These are phyloP conservation scores for Scylla paramamosain DNA, from an alignment of 1,140 invertebrate species.

Conservation along the genomic window DNA sequence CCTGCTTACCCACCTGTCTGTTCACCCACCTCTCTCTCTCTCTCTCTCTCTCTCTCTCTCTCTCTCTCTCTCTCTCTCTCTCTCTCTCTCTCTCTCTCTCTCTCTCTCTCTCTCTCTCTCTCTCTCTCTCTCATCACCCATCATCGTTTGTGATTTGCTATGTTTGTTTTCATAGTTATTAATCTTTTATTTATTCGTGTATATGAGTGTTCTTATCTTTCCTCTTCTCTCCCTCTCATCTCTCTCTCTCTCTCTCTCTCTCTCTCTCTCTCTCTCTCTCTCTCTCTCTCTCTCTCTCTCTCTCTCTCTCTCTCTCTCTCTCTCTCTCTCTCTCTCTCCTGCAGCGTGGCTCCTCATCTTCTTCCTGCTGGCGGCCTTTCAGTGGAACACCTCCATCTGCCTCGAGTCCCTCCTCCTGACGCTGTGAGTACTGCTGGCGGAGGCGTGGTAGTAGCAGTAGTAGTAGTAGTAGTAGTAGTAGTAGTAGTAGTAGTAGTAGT, in stretches of 20 bases:
- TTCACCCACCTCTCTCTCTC: too few species aligned
- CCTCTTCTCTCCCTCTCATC: background rate
- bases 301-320: background rate
- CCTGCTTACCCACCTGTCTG: too few species aligned
- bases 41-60: too few species aligned
- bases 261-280: background rate
- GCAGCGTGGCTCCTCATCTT: conserved; percentile 75
- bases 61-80: too few species aligned
- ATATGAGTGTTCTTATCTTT: background rate
- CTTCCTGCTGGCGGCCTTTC: conserved; percentile 75
- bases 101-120: too few species aligned
- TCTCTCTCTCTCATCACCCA: too few species aligned
- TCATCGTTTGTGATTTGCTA: too few species aligned
- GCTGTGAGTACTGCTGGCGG: conserved; percentile 66
- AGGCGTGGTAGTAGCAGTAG: background rate
- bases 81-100: too few species aligned
- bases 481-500: background rate
- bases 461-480: background rate
- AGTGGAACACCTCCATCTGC: conserved; percentile 77
- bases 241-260: background rate
- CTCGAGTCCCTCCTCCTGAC: conserved; percentile 75
- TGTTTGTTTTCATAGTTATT: background rate
- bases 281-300: background rate
- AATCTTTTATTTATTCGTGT: background rate
- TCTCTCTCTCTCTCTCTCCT: background rate